Conservation (phyloP, 2,113 vertebrate genomes). For the Trogon melanurus region DNA sequence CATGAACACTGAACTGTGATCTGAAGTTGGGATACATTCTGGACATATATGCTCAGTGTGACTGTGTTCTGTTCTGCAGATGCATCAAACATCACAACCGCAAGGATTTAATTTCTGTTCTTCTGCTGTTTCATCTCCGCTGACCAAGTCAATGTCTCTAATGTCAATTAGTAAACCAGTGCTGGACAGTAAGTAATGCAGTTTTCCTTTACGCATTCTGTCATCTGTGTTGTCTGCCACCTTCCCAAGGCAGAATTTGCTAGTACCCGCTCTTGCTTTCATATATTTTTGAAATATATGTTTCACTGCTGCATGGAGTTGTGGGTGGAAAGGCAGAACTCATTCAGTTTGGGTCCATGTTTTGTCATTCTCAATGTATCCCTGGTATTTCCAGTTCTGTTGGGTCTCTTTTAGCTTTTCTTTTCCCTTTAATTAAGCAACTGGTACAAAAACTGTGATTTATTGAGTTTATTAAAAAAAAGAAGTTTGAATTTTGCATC, state of each 20-base stretch:
- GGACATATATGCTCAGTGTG: neutral
- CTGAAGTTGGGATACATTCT: neutral
- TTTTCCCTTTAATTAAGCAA: neutral
- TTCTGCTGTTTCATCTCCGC: conserved; percentile 77
- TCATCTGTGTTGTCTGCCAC: neutral
- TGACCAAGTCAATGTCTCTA: conserved; percentile 95
- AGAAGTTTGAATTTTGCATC: neutral
- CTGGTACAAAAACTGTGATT: neutral
- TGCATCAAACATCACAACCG: conserved; percentile 53
- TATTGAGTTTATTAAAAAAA: neutral
- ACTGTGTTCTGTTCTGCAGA: conserved; percentile 58
- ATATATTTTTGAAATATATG: neutral
- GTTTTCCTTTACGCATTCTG: neutral
- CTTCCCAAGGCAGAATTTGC: conserved; percentile 5
- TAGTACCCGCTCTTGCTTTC: neutral
- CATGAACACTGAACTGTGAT: neutral
- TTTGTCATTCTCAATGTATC: neutral
- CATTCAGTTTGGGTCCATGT: neutral
- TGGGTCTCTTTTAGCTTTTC: neutral
- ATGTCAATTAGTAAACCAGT: conserved; percentile 89
- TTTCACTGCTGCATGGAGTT: neutral
- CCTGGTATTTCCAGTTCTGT: neutral
- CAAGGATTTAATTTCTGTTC: conserved; percentile 81
- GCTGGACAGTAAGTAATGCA: conserved; percentile 85
- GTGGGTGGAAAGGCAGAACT: neutral